Evolutionary conservation across 64 coral and sea anemone species (phyloP), one percentile per base, ranked within the genome.

Genomic region (Actinia tenebrosa): DNA sequence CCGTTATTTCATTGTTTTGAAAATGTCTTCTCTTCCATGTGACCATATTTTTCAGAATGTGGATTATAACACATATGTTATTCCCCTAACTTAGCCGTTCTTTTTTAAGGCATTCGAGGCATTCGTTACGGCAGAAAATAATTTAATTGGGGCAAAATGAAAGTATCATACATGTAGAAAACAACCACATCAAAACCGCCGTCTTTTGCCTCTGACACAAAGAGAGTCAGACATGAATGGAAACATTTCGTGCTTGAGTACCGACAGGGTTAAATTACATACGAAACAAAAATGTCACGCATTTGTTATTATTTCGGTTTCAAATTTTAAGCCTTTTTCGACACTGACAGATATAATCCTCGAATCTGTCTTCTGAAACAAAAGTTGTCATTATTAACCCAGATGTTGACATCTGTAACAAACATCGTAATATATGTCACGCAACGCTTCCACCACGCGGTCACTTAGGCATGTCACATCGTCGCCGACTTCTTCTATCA

Each of bases 381-480:
- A 69, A 69, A 69, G 25, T 23, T 22, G 64, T 27, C 25, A 30
- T 27, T 37, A 15, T 18, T 13, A n/a, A 26, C n/a, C 19, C 64
- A 69, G 69, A 75, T 75, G 69, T 30, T 30, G 25, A 75, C 69
- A 42, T 30, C 69, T 75, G 69, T 50, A 75, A 14, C 25, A n/a
- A 66, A 23, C 56, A 58, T 11, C 56, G 56, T 58, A 2, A 58
- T 5, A 13, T n/a, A 25, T 14, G 69, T 75, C 69, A 75, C 69
- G 13, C 69, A 75, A 75, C 69, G 25, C 69, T 75, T 2, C n/a
- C 44, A 81, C 16, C 45, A 81, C 79, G 79, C 69, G 79, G 79
- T 81, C 79, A 81, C 79, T 81, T 45, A 52, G 77, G 16, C 42
- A 81, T 81, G 50, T 50, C 79, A 53, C 79, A 75, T 66, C 63